Evolutionary conservation across 2,797 vertebrate genomes (phyloP), one percentile per base, ranked within the genome.

Genomic region (Alectoris magna): DNA sequence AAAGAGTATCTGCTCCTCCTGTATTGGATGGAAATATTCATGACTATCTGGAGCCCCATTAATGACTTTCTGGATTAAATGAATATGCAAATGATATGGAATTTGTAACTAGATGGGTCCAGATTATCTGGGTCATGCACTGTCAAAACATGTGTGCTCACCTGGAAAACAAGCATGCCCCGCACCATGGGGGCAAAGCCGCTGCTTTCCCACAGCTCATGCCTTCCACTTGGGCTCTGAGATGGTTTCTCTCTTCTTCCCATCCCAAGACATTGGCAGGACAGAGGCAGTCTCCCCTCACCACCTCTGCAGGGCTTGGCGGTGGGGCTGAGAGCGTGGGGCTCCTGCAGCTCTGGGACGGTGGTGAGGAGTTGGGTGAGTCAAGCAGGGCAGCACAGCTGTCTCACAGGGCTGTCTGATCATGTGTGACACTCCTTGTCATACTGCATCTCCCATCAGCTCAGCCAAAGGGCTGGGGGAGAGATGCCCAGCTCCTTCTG

Each of bases 1-100:
- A 88, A 93, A 90, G 74, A 34, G 44, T 21, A 94, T 77, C 94
- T 69, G 66, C 70, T 88, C 49, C 53, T 69, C 5, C 12, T 22
- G 55, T 39, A 38, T 3, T 17, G 60, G 80, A 48, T 23, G 72
- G n/a, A 76, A 95, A 95, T 84, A 95, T 93, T 91, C 71, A 95
- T 86, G 77, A 58, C 55, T 92, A 72, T 81, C 31, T 62, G 51
- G 44, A 91, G 83, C 74, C 49, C 83, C 60, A 34, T 29, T 92
- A 72, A 87, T 85, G 94, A 88, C 59, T 88, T 51, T 58, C 82
- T 62, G 87, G 77, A 84, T 92, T 64, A 84, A 78, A 77, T 53
- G 56, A 22, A 43, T 44, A 77, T 24, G 36, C 63, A 68, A 82
- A 64, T 14, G 29, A 62, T 8, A 18, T 0, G 13, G 80, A 63